Evolutionary conservation across 2,888 invertebrate genomes (phyloP), one percentile per base, ranked within the genome.

Genomic region (Chouioia cunea): DNA sequence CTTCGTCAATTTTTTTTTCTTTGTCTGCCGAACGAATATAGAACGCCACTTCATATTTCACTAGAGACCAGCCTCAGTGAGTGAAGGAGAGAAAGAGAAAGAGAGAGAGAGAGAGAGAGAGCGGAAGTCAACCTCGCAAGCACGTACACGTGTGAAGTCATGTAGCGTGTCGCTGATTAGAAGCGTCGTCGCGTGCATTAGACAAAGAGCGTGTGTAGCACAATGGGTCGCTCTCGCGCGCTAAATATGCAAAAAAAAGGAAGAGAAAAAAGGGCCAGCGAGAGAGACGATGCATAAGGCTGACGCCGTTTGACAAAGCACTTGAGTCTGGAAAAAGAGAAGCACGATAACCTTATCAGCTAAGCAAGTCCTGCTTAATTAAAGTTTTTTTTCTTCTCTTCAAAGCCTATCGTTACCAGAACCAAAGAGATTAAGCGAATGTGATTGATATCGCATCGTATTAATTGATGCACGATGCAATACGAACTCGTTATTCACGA

Each of bases 121-220:
- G 36, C 36, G 36, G 6, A 36, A 36, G 36, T 36, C 36, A 36
- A 12, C 10, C 36, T 36, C 36, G 36, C 36, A 12, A 36, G 36
- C 36, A 36, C 36, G 36, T 36, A 36, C 36, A 36, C 36, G 36
- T 36, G 36, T 16, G 3, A 44, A 22, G 18, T 15, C 27, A 12
- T 4, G 43, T 10, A 54, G 60, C 78, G 80, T 79, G 79, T 76
- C 79, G 79, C 80, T 84, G 83, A 84, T 84, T 83, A 84, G 83
- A 84, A 82, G 82, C 82, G 78, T 80, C 80, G 36, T 77, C 78
- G 79, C 78, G 76, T 78, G 58, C 54, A 82, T 83, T 80, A 80
- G 78, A 77, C 77, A 77, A 80, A 79, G 79, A 77, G 77, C 56
- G 36, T 10, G 36, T 36, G 36, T 10, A 10, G 36, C 54, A 65